phyloP scores from a whole-genome alignment of 2,797 vertebrate species.

The Sandelia bainsii region DNA sequence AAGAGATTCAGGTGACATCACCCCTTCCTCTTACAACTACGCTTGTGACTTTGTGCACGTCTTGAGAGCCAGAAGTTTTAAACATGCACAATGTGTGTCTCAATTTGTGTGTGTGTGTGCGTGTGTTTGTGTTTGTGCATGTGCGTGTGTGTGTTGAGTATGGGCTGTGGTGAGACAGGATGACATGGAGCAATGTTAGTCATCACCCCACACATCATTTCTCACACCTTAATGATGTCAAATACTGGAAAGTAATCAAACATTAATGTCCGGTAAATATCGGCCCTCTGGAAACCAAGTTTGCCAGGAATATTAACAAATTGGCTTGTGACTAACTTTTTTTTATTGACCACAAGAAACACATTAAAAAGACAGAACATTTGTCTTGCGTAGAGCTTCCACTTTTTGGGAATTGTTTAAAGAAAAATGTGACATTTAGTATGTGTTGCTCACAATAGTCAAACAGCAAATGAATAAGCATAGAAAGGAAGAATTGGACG shows the following conservation, averaged over 20 bases:
- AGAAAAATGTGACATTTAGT: background rate
- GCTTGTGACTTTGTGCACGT: slow-evolving; percentile 43
- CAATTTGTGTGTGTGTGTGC: background rate
- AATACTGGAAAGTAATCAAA: slow-evolving; percentile 26
- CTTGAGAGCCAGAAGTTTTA: background rate
- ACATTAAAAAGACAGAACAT: too few species aligned
- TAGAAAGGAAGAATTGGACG: background rate
- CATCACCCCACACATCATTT: slow-evolving; percentile 28
- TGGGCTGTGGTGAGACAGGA: slow-evolving; percentile 47
- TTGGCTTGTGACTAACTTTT: background rate
- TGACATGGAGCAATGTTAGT: slow-evolving; percentile 25
- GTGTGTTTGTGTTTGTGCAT: slow-evolving; percentile 4
- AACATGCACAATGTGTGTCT: background rate
- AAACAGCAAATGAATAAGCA: too few species aligned
- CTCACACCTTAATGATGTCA: slow-evolving; percentile 46
- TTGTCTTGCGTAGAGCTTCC: too few species aligned
- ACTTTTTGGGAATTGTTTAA: background rate
- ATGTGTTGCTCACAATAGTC: background rate
- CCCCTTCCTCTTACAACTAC: slow-evolving; percentile 61
- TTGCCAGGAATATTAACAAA: background rate
- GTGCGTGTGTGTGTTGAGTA: slow-evolving; percentile 28
- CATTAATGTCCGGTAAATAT: slow-evolving; percentile 33
- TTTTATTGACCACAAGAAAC: too few species aligned
- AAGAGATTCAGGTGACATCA: slow-evolving; percentile 75
- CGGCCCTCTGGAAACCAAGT: background rate